A percentile compares a stretch with the other conserved stretches of the same genome.
These are phyloP conservation scores for Drosophila birchii DNA, from an alignment of 2,888 invertebrate species.

Conservation along the genomic window DNA sequence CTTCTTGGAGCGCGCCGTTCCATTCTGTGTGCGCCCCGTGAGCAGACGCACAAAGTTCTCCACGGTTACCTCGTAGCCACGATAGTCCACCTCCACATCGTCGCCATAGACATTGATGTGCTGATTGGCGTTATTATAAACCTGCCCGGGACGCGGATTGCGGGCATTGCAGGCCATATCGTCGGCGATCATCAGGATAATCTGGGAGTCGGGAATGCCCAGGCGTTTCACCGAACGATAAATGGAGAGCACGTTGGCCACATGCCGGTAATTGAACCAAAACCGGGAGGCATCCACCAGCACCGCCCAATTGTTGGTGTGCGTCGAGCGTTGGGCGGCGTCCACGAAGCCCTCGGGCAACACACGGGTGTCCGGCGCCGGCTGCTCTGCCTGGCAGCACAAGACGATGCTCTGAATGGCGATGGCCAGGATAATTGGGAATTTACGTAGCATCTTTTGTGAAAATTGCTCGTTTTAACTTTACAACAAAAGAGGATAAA, in stretches of 20 bases:
- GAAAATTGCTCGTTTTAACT: not conserved
- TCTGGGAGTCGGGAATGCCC: slow-evolving; percentile 99
- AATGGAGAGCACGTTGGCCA: slow-evolving; percentile 98
- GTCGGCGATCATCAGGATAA: slow-evolving; percentile 99
- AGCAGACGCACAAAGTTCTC: slow-evolving; percentile 98
- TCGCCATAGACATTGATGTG: slow-evolving; percentile 99
- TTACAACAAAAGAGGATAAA: not conserved
- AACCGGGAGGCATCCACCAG: slow-evolving; percentile 99
- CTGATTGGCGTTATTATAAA: slow-evolving; percentile 98
- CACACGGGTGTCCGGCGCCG: slow-evolving; percentile 48
- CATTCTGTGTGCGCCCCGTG: slow-evolving; percentile 95
- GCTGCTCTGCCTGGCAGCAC: slow-evolving; percentile 1
- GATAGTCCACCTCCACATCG: slow-evolving; percentile 99
- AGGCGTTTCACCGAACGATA: slow-evolving; percentile 98
- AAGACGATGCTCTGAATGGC: not conserved
- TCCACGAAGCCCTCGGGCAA: slow-evolving; percentile 82
- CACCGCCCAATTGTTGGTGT: slow-evolving; percentile 99
- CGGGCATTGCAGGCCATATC: slow-evolving; percentile 99
- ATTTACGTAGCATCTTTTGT: slow-evolving; percentile 7
- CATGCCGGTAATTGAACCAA: slow-evolving; percentile 99
- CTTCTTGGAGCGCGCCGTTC: slow-evolving; percentile 97
- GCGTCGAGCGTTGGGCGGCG: slow-evolving; percentile 85
- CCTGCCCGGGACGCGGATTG: slow-evolving; percentile 98
- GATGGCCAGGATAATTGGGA: slow-evolving; percentile 3
- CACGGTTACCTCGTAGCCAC: slow-evolving; percentile 98